Percentiles rank a stretch among this genome's conserved stretches.
These are phyloP conservation scores for Dicroscelio sp. DNA, from an alignment of 2,888 invertebrate genomes.

Conservation along the genomic window DNA sequence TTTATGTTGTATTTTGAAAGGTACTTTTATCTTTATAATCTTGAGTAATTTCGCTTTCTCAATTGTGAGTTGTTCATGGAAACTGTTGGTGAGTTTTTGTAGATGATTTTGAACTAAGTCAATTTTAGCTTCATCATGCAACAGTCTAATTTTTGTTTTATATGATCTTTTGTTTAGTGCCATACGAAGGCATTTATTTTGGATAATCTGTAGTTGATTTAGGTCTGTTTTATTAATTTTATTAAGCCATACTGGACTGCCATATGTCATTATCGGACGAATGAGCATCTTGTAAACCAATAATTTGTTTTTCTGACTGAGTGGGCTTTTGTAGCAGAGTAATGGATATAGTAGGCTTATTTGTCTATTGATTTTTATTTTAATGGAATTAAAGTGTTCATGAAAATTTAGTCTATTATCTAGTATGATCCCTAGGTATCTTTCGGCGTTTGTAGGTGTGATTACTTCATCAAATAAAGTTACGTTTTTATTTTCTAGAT, in stretches of 20 bases:
- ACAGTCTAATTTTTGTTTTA: not conserved
- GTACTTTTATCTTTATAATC: not conserved
- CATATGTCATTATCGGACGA: not conserved
- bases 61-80: not conserved
- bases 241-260: not conserved
- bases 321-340: too few species aligned
- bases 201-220: not conserved
- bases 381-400: too few species aligned
- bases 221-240: not conserved
- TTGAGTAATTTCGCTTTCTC: not conserved
- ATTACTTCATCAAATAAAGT: too few species aligned
- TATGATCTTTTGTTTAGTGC: not conserved
- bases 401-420: too few species aligned
- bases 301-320: too few species aligned
- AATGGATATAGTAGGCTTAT: too few species aligned
- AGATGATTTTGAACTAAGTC: not conserved
- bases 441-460: too few species aligned
- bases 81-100: not conserved
- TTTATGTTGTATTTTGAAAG: not conserved
- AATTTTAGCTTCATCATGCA: not conserved
- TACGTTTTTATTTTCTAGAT: too few species aligned
- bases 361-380: too few species aligned
- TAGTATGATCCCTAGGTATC: too few species aligned
- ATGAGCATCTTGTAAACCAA: not conserved
- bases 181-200: not conserved